A percentile compares a stretch with the other conserved stretches of the same genome.
phyloP scores from a whole-genome alignment of 2,888 invertebrate species.

The Atethmia centrago region DNA sequence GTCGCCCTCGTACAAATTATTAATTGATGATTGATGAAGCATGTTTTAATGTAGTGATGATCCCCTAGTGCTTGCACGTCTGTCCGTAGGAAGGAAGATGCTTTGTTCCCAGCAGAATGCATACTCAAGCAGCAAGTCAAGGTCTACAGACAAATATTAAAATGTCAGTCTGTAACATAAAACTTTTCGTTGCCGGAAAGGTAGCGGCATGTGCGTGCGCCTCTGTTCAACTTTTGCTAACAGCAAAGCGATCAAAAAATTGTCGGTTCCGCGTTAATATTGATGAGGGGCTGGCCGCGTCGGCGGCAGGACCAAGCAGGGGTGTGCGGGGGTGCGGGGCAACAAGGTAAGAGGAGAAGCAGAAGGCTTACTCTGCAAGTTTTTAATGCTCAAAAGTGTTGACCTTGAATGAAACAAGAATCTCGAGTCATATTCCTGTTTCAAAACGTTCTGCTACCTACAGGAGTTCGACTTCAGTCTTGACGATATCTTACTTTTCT shows the following conservation, averaged over 20 bases:
- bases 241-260: conserved; percentile 72
- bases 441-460: not conserved
- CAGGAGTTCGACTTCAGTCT: not conserved
- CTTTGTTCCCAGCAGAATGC: not conserved
- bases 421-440: not conserved
- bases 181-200: not conserved
- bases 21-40: not conserved
- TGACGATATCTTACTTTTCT: not conserved
- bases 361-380: conserved; percentile 9
- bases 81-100: not conserved
- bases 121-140: not conserved
- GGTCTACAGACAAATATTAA: not conserved
- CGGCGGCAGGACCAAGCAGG: not conserved
- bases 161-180: not conserved
- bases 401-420: not conserved
- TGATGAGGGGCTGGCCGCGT: conserved; percentile 64
- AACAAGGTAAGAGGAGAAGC: not conserved
- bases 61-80: not conserved
- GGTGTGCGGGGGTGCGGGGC: not conserved
- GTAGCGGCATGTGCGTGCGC: conserved; percentile 44
- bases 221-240: conserved; percentile 58
- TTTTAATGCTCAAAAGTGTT: not conserved
- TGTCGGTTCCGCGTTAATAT: conserved; percentile 69
- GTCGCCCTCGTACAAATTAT: too few relatives aligned
- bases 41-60: not conserved